These are phyloP conservation scores for Pagetopsis macropterus DNA, from an alignment of 2,797 vertebrate species.

Conservation along the genomic window DNA sequence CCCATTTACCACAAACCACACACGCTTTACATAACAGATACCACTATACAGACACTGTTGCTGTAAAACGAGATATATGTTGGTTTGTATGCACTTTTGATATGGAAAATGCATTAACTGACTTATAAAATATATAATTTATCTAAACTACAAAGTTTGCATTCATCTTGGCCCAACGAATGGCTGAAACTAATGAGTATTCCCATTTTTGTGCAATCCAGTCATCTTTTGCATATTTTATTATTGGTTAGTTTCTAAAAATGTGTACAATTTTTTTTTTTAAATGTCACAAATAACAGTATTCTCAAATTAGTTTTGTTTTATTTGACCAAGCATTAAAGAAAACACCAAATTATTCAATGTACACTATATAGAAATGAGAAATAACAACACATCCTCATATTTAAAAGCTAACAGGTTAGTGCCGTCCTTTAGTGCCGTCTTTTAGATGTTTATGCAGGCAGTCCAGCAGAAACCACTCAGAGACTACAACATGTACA, in stretches of 20 bases:
- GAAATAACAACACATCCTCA: too few relatives aligned
- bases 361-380: not conserved
- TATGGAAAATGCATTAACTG: not conserved
- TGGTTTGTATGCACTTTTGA: slow-evolving; percentile 2
- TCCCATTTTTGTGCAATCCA: not conserved
- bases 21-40: slow-evolving; percentile 3
- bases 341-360: not conserved
- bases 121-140: not conserved
- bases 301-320: not conserved
- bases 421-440: not conserved
- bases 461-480: too few relatives aligned
- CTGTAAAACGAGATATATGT: not conserved
- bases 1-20: slow-evolving; percentile 11
- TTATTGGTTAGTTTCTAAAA: slow-evolving; percentile 2
- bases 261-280: too few relatives aligned
- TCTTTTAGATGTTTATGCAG: not conserved
- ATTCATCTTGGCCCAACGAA: not conserved
- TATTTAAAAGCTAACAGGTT: not conserved
- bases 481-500: too few relatives aligned
- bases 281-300: not conserved
- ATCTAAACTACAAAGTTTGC: not conserved
- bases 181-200: not conserved
- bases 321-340: not conserved
- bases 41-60: not conserved
- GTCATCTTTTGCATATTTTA: not conserved